Base-by-base conservation (phyloP, 2,888 invertebrate genomes). In the Lathronympha strigana region DNA sequence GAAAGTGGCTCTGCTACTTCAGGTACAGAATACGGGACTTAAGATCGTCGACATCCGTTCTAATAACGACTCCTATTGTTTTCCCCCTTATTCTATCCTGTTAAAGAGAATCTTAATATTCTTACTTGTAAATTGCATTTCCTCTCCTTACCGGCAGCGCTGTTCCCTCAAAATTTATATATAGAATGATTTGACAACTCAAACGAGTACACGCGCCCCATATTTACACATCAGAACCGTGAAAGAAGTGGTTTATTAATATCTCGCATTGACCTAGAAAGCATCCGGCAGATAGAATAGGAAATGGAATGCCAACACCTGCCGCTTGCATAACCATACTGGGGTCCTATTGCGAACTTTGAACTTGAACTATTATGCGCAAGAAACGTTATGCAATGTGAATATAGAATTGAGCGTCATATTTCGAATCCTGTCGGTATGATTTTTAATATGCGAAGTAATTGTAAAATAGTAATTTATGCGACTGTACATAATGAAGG, bases 261-360 rank as follows among this genome's bases (percentile, higher is more conserved):
- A 53, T 47, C 47, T 63, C 58, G 11, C 63, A 67, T 67, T 67
- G 63, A 67, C 67, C 67, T 47, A 60, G 63, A 63, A 63, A 58
- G 43, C 54, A 40, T 36, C 21, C 47, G 67, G 60, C 51, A 9
- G 61, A 57, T 53, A 66, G 61, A 66, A 45, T 71, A 73, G 79
- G 80, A 80, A 80, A 80, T 79, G 77, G 76, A 75, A 72, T 73
- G 73, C 73, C 78, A 63, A 21, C 62, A 64, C 43, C 60, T 62
- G 68, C 61, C 61, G 62, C 38, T 28, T 23, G 17, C 38, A 36
- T 33, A 36, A 33, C 47, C 43, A n/a, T n/a, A 31, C 28, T n/a
- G 25, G n/a, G 19, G 28, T 28, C 57, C 19, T 45, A 55, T 19
- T 25, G 19, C 43, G 31, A 57, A 5, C 57, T 57, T 45, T 57